A percentile compares a stretch with the other conserved stretches of the same genome.
Conservation (phyloP, 2,888 invertebrate genomes). For the Cataglyphis albicans region DNA sequence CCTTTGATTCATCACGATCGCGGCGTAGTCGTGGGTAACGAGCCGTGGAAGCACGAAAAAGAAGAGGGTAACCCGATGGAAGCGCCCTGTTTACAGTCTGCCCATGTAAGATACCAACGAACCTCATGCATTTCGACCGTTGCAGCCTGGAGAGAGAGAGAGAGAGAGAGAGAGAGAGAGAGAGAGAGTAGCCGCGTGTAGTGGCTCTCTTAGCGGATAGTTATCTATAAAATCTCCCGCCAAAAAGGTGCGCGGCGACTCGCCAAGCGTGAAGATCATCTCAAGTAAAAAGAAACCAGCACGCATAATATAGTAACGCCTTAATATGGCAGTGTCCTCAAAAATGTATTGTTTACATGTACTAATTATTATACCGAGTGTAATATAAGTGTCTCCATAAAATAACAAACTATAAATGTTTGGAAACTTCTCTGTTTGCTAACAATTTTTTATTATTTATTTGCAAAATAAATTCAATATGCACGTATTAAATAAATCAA, state of each 20-base stretch:
- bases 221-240: conserved; percentile 78
- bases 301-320: not conserved
- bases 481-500: not conserved
- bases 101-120: conserved; percentile 70
- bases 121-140: conserved; percentile 76
- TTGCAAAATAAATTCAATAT: not conserved
- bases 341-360: not conserved
- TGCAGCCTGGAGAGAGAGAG: conserved; percentile 51
- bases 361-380: not conserved
- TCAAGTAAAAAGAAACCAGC: not conserved
- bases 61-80: conserved; percentile 54
- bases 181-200: conserved; percentile 45
- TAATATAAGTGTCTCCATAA: not conserved
- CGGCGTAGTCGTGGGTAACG: conserved; percentile 69
- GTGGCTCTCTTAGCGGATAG: conserved; percentile 11
- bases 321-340: not conserved
- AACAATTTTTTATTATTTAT: no score
- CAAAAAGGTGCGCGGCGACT: conserved; percentile 65
- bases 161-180: no score
- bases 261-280: conserved; percentile 65
- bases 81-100: conserved; percentile 53
- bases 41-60: conserved; percentile 61
- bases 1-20: conserved; percentile 63
- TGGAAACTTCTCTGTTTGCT: not conserved
- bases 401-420: not conserved